Evolutionary conservation across 2,888 invertebrate genomes (phyloP).

Genomic region (Lacanobia wlatinum): DNA sequence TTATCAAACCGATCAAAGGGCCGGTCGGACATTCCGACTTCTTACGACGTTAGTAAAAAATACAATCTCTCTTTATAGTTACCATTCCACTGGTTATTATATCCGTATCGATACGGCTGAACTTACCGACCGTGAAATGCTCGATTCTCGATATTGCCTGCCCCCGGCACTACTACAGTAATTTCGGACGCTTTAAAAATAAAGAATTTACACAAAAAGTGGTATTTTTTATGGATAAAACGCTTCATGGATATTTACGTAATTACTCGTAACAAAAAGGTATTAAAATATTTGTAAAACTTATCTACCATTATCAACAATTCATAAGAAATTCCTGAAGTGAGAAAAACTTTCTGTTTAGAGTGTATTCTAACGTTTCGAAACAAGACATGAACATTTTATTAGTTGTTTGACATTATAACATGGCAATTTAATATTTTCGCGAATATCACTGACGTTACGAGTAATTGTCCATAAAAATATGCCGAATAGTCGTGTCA

Average conservation of each 20-base stretch:
- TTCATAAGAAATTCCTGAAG: not conserved
- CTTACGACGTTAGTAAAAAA: constrained; percentile 91
- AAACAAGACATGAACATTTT: constrained; percentile 6
- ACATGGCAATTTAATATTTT: constrained; percentile 23
- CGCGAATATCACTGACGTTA: constrained; percentile 38
- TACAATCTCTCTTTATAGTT: constrained; percentile 91
- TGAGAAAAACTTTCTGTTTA: constrained; percentile 21
- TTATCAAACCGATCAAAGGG: constrained; percentile 90
- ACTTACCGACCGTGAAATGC: constrained; percentile 89
- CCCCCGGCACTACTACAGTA: constrained; percentile 78
- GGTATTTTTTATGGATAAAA: constrained; percentile 54
- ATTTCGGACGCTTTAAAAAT: constrained; percentile 78
- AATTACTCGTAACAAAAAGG: constrained; percentile 43
- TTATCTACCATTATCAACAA: constrained; percentile 5
- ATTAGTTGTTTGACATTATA: constrained; percentile 1
- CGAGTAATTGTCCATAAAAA: constrained; percentile 67
- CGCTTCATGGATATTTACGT: constrained; percentile 51
- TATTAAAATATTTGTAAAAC: constrained; percentile 49
- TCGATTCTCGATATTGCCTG: constrained; percentile 84
- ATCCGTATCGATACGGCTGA: constrained; percentile 88
- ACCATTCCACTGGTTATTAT: constrained; percentile 90
- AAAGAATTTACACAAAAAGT: constrained; percentile 65
- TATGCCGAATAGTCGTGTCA: constrained; percentile 63
- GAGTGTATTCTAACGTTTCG: not conserved
- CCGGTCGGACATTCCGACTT: constrained; percentile 89